Evolutionary conservation across 2,888 invertebrate species (phyloP), one percentile per base, ranked within the genome.

Genomic region (Seira sanloemensis): DNA sequence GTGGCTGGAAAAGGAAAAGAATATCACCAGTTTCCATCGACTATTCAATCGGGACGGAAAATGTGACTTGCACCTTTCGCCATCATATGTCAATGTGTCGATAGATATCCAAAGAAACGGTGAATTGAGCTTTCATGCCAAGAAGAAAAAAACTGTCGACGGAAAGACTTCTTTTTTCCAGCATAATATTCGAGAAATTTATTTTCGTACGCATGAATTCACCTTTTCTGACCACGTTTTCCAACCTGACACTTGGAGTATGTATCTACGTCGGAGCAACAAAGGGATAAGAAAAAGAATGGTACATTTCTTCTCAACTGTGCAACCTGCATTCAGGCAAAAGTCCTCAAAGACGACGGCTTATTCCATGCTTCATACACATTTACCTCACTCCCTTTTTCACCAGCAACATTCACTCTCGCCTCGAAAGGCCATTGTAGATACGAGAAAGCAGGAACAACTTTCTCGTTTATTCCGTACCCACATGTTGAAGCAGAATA

Each of bases 151-250:
- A n/a, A n/a, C n/a, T n/a, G 50, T 50, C 5, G 5, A 50, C 50
- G n/a, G 16, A 50, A 50, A 50, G 50, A n/a, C 50, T 2, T 37
- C 12, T 37, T 37, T 50, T 50, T n/a, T n/a, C n/a, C n/a, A n/a
- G n/a, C n/a, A 50, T 50, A 18, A 16, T 50, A n/a, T n/a, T 50
- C 50, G 50, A n/a, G n/a, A 50, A 50, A 50, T 50, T 2, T 50
- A 50, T 50, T 50, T 50, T 50, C n/a, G 50, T 50, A 50, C 50
- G 50, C 50, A 50, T 50, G 50, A 50, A 18, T 18, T 50, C 2
- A 50, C 50, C 50, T 50, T 50, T 50, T 50, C n/a, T 50, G 50
- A 50, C 50, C 50, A 50, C 50, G 50, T 50, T 50, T 50, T 50
- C 16, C n/a, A 50, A 50, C 50, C n/a, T 50, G 50, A 50, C 50